phyloP scores from a whole-genome alignment of 2,888 invertebrate genomes.

The Endotricha flammealis region DNA sequence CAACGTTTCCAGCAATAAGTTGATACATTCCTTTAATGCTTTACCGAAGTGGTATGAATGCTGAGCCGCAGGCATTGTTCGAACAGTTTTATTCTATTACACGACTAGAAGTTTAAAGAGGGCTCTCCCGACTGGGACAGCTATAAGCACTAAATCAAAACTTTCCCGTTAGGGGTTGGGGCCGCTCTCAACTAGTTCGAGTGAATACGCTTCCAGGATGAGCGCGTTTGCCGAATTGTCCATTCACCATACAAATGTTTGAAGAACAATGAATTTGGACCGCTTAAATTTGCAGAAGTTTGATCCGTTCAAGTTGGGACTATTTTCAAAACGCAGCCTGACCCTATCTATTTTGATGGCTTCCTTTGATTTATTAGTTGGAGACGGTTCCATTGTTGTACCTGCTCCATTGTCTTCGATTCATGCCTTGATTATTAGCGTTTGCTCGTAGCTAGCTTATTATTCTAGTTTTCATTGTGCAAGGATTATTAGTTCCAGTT shows the following conservation, averaged over 20 bases:
- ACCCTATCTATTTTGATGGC: conserved; percentile 9
- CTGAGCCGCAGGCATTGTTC: conserved; percentile 57
- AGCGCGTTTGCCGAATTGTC: conserved; percentile 46
- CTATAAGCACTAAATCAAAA: conserved; percentile 77
- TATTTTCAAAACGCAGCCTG: conserved; percentile 9
- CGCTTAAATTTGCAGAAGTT: conserved; percentile 23
- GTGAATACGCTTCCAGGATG: conserved; percentile 53
- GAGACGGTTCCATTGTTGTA: conserved; percentile 8
- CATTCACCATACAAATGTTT: conserved; percentile 47
- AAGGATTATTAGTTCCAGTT: conserved; percentile 6
- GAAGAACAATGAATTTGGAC: conserved; percentile 41
- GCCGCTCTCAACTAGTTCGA: conserved; percentile 48
- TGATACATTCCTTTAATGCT: conserved; percentile 45
- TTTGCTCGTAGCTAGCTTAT: conserved; percentile 3
- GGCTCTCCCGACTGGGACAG: conserved; percentile 59
- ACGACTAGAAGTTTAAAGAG: conserved; percentile 70
- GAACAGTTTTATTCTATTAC: conserved; percentile 75
- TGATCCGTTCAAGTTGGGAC: conserved; percentile 10
- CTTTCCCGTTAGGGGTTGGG: conserved; percentile 57
- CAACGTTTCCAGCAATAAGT: conserved; percentile 50
- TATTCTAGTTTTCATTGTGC: conserved; percentile 7
- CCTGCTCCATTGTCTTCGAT: conserved; percentile 7
- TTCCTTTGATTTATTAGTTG: conserved; percentile 9
- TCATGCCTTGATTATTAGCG: conserved; percentile 5
- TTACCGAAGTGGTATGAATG: conserved; percentile 54